Base-by-base conservation (phyloP, 1,140 invertebrate species). In the Anthonomus grandis region DNA sequence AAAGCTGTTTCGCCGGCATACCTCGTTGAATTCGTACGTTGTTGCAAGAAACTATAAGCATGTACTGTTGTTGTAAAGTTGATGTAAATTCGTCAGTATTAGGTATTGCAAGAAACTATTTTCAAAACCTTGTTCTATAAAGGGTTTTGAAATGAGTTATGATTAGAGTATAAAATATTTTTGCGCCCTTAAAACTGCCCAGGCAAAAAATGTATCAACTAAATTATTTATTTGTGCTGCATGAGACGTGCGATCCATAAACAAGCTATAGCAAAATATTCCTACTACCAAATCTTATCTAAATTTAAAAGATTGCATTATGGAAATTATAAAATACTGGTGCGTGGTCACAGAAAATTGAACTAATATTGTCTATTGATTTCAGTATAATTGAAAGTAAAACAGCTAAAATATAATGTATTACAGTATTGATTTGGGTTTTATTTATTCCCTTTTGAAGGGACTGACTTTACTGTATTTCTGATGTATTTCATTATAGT, bases 351-450 rank as follows among this genome's bases (percentile, higher is more conserved):
- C 47, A 50, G 38, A 46, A 49, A 45, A n/a, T 46, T 25, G 42
- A 54, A 59, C 41, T 53, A 59, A 46, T 59, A 59, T 48, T 59
- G n/a, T n/a, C 49, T 59, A 57, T 50, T 45, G 49, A 46, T 52
- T 59, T 59, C 57, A 59, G 57, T 59, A 59, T 59, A 59, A 52
- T 27, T 52, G 49, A 59, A 57, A 56, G 25, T 47, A 56, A 56
- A 56, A 59, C 57, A 52, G 49, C 57, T 59, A 59, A n/a, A 58
- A 52, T 59, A 52, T 59, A 59, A 59, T 53, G 47, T 52, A 52
- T 47, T 52, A 53, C 48, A 59, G 39, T 42, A 52, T 52, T 52
- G n/a, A 15, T 10, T 50, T 44, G 42, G 25, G 45, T 58, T 51
- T 58, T 46, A 46, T 36, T 55, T 48, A 15, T n/a, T n/a, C n/a